Percentiles rank a stretch among this genome's conserved stretches.
phyloP scores from a whole-genome alignment of 2,113 vertebrate species.

The Microcebus tavaratra region DNA sequence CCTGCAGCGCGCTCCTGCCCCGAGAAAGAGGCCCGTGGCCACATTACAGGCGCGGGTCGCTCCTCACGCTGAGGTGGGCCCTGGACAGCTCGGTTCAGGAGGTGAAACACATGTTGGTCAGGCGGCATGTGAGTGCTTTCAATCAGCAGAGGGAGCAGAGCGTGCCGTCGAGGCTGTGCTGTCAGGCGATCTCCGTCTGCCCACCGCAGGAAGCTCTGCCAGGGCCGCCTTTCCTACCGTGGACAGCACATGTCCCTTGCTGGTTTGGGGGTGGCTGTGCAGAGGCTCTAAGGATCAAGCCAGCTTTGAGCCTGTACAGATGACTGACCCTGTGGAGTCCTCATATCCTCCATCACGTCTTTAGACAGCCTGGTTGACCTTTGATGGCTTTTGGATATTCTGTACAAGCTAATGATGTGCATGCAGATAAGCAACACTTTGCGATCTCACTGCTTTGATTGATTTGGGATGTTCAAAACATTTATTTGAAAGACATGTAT shows the following conservation, averaged over 20 bases:
- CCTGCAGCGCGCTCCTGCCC: slow-evolving; percentile 81
- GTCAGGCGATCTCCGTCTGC: slow-evolving; percentile 91
- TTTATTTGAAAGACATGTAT: slow-evolving; percentile 40
- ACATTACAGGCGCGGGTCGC: slow-evolving; percentile 89
- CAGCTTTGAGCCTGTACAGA: not conserved
- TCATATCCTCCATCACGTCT: not conserved
- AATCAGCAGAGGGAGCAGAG: slow-evolving; percentile 85
- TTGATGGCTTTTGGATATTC: not conserved
- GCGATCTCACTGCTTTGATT: not conserved
- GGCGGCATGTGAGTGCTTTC: slow-evolving; percentile 86
- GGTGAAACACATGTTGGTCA: slow-evolving; percentile 57
- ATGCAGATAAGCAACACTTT: not conserved
- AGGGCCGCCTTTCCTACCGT: slow-evolving; percentile 88
- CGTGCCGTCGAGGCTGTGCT: slow-evolving; percentile 87
- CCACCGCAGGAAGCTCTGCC: slow-evolving; percentile 88
- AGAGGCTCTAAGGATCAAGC: slow-evolving; percentile 88
- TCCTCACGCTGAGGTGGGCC: slow-evolving; percentile 85
- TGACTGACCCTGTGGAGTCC: not conserved
- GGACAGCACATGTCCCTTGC: slow-evolving; percentile 90
- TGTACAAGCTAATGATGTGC: not conserved
- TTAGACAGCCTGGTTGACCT: not conserved
- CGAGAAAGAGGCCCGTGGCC: slow-evolving; percentile 87
- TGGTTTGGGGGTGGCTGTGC: slow-evolving; percentile 92
- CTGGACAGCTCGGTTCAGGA: slow-evolving; percentile 83
- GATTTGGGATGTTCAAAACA: not conserved